phyloP scores from a whole-genome alignment of 2,113 vertebrate species.

The Oreochromis spilurus region DNA sequence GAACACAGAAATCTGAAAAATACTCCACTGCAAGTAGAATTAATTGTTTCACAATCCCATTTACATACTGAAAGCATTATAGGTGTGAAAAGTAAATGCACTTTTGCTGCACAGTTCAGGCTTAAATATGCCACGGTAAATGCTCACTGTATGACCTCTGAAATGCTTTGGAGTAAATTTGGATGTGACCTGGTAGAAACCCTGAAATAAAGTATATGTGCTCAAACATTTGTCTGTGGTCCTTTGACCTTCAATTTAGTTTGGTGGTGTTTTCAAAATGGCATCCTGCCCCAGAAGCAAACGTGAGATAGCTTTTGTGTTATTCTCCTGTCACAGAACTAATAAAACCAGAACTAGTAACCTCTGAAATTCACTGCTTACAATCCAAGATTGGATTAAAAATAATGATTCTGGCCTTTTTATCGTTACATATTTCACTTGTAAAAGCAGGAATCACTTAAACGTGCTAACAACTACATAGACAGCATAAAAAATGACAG shows the following conservation, averaged over 20 bases:
- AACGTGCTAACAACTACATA: neutral
- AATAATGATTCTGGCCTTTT: neutral
- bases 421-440: neutral
- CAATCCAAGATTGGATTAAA: neutral
- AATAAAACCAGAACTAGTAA: neutral
- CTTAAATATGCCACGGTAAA: neutral
- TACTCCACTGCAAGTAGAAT: neutral
- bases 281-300: neutral
- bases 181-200: neutral
- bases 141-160: neutral
- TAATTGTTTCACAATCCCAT: neutral
- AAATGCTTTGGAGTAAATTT: neutral
- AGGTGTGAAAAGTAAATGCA: neutral
- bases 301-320: neutral
- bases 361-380: neutral
- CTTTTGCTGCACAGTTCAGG: neutral
- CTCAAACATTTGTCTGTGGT: neutral
- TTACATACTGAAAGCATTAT: neutral
- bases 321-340: neutral
- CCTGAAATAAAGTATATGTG: neutral
- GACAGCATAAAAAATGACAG: neutral
- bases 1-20: neutral
- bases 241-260: neutral
- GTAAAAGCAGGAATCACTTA: neutral
- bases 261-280: neutral